Evolutionary conservation across 1,140 invertebrate species (phyloP).

Genomic region (Potamilus streckersoni): DNA sequence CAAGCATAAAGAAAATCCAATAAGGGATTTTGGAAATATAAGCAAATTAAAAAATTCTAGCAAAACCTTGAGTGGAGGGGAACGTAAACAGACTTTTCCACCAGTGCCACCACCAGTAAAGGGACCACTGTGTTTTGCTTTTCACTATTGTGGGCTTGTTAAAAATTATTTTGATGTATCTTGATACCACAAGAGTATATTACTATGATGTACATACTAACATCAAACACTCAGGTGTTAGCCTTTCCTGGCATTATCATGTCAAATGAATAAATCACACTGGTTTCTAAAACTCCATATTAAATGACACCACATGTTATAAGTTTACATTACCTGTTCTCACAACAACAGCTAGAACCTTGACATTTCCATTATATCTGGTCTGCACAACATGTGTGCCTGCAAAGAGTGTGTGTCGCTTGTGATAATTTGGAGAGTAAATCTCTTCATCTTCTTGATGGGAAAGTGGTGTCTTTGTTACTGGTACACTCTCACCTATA

Average conservation of each 20-base stretch:
- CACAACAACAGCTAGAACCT: constrained; percentile 81
- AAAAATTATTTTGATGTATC: neutral
- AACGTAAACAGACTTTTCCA: neutral
- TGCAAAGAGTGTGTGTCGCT: constrained; percentile 90
- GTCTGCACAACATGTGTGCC: constrained; percentile 97
- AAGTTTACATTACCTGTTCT: constrained; percentile 73
- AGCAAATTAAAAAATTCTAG: neutral
- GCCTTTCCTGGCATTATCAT: neutral
- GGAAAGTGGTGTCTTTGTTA: constrained; percentile 90
- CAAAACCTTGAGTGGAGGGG: neutral
- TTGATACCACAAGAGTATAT: no score
- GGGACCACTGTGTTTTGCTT: no score
- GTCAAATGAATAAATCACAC: neutral
- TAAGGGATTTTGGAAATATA: no score
- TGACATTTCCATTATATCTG: constrained; percentile 82
- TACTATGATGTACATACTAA: neutral
- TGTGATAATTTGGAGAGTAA: constrained; percentile 78
- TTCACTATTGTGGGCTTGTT: no score
- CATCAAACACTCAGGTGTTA: neutral
- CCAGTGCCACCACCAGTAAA: no score
- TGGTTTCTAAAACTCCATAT: no score
- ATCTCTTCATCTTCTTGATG: constrained; percentile 67
- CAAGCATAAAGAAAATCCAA: no score
- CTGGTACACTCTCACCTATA: constrained; percentile 84
- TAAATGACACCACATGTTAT: neutral